Conservation (phyloP, 1,140 invertebrate species). For the Trigoniulus corallinus region DNA sequence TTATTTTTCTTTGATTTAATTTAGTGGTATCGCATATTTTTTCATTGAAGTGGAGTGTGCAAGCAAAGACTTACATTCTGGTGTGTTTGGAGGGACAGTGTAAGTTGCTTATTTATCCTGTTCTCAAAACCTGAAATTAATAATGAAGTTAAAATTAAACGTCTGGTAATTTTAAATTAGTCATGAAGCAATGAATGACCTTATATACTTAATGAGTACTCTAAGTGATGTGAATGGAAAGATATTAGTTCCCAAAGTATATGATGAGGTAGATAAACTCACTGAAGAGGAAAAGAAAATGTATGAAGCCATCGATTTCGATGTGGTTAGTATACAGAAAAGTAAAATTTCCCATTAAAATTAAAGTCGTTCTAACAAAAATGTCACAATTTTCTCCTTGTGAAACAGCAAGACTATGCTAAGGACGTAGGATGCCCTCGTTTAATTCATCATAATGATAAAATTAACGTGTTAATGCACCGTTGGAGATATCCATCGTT, state of each 20-base stretch:
- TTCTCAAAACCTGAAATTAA: neutral
- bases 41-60: conserved; percentile 76
- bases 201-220: conserved; percentile 65
- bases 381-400: too few relatives aligned
- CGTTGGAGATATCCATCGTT: conserved; percentile 79
- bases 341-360: neutral
- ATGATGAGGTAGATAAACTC: conserved; percentile 55
- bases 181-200: conserved; percentile 73
- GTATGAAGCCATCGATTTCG: conserved; percentile 82
- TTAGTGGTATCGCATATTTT: conserved; percentile 77
- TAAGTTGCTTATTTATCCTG: conserved; percentile 29
- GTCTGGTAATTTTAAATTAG: conserved; percentile 16
- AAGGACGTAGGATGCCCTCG: conserved; percentile 48
- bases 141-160: neutral
- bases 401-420: conserved; percentile 48
- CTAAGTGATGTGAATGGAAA: conserved; percentile 67
- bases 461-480: conserved; percentile 55
- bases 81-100: conserved; percentile 80
- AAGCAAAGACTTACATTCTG: conserved; percentile 85
- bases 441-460: conserved; percentile 53
- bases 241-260: conserved; percentile 62
- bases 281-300: conserved; percentile 53
- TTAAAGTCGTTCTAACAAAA: neutral
- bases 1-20: conserved; percentile 9
- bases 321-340: conserved; percentile 32